These are phyloP conservation scores for Graphium colonna DNA, from an alignment of 2,888 invertebrate species.

Conservation along the genomic window DNA sequence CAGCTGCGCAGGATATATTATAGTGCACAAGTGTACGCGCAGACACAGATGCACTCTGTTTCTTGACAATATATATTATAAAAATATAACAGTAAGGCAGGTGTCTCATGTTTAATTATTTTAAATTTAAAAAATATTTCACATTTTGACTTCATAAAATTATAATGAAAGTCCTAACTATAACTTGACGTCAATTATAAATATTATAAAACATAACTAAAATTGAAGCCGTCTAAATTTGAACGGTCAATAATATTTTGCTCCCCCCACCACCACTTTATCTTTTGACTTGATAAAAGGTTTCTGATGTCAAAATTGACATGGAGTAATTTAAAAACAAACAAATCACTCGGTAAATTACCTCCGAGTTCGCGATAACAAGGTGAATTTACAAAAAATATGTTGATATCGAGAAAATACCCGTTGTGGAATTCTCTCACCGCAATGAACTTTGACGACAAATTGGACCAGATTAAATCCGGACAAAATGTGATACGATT, in stretches of 20 bases:
- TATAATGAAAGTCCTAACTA: no score
- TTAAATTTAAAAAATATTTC: no score
- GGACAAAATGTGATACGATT: background rate
- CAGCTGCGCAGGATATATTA: no score
- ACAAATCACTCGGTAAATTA: slow-evolving; percentile 1
- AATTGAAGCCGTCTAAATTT: slow-evolving; percentile 3
- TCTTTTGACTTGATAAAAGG: background rate
- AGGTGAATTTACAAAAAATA: background rate
- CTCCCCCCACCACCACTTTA: slow-evolving; percentile 10
- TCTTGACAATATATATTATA: no score
- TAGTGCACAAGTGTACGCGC: no score
- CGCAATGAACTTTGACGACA: background rate
- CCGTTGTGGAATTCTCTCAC: background rate
- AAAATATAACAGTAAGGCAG: no score
- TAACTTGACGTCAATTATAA: no score
- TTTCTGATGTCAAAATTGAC: slow-evolving; percentile 3
- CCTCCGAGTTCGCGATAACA: background rate
- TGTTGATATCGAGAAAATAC: background rate
- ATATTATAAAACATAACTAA: no score
- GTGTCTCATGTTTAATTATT: no score
- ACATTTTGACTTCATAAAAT: no score
- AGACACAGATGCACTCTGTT: no score
- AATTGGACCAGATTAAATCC: background rate
- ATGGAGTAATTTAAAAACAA: slow-evolving; percentile 6
- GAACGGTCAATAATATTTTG: slow-evolving; percentile 13